Conservation (phyloP, 2,888 invertebrate species). For the Oligia fasciuncula region DNA sequence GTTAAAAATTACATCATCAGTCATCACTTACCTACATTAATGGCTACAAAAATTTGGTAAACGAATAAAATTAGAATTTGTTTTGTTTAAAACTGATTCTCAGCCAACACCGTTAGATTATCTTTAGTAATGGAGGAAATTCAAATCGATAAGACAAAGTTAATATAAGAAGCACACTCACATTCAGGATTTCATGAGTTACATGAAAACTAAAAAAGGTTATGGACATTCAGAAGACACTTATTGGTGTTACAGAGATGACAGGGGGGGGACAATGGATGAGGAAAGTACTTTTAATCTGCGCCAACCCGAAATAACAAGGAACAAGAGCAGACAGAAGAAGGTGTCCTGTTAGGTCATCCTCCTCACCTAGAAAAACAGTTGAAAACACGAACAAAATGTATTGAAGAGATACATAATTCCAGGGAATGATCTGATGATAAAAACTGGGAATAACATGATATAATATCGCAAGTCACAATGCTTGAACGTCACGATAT, state of each 20-base stretch:
- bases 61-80: neutral
- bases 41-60: neutral
- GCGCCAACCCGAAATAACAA: neutral
- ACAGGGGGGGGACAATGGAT: neutral
- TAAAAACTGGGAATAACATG: neutral
- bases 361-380: neutral
- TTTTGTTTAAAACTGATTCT: neutral
- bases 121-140: neutral
- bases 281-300: neutral
- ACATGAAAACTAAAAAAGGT: neutral
- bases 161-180: no score
- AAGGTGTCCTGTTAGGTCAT: neutral
- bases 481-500: neutral
- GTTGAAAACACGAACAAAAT: neutral
- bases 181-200: neutral
- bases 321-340: neutral
- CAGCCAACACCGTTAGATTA: neutral
- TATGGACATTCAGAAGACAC: neutral
- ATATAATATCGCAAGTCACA: neutral
- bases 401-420: no score
- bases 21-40: neutral
- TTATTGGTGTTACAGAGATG: neutral
- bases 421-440: neutral
- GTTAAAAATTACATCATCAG: neutral
- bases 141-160: neutral